Conservation (phyloP, 2,113 vertebrate species). For the Lontra canadensis region DNA sequence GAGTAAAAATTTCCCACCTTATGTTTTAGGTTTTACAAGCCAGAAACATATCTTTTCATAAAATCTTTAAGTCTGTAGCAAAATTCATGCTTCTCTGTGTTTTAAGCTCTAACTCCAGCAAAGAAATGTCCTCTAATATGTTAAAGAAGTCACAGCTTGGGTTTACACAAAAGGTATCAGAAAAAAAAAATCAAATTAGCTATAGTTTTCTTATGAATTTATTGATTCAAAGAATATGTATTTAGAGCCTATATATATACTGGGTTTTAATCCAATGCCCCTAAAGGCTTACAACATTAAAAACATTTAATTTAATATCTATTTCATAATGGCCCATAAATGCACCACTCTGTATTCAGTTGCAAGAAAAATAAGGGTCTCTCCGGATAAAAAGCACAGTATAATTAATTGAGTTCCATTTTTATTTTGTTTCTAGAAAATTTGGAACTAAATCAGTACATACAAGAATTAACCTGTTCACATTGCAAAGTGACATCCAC, state of each 20-base stretch:
- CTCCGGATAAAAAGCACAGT: neutral
- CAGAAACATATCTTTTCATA: neutral
- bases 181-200: neutral
- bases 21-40: neutral
- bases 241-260: neutral
- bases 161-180: neutral
- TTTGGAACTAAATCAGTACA: neutral
- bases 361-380: neutral
- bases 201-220: neutral
- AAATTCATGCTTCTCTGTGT: neutral
- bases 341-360: neutral
- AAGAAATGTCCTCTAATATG: neutral
- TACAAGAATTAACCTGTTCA: neutral
- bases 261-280: neutral
- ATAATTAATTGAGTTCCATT: constrained; percentile 12
- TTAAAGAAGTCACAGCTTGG: neutral
- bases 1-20: neutral
- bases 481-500: neutral
- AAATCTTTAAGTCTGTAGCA: neutral
- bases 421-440: constrained; percentile 11
- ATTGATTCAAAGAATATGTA: neutral
- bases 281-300: neutral
- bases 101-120: neutral
- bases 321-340: neutral
- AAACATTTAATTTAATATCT: neutral